These are phyloP conservation scores for Chrysina gloriosa DNA, from an alignment of 2,888 invertebrate genomes.

Conservation along the genomic window DNA sequence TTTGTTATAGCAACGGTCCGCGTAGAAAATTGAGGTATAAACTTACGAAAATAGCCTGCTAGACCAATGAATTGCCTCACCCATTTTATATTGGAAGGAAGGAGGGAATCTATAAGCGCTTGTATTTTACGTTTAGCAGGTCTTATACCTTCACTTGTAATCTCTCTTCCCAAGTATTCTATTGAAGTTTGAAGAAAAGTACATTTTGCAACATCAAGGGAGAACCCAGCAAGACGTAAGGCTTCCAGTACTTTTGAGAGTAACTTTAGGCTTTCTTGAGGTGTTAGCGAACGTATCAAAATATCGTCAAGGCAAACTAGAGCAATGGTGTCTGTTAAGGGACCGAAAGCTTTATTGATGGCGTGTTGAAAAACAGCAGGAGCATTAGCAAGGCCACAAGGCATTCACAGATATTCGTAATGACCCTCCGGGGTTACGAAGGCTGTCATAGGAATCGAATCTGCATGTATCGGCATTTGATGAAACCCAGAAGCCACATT, in stretches of 20 bases:
- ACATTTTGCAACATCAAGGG: slow-evolving; percentile 47
- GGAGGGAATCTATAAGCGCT: slow-evolving; percentile 49
- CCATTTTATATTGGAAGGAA: slow-evolving; percentile 50
- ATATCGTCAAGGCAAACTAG: slow-evolving; percentile 44
- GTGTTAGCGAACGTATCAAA: slow-evolving; percentile 13
- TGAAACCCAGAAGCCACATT: too few relatives aligned
- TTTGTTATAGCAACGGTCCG: slow-evolving; percentile 47
- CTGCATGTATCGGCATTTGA: background rate
- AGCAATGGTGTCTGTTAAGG: slow-evolving; percentile 5
- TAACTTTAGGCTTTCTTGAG: slow-evolving; percentile 9
- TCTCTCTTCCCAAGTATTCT: slow-evolving; percentile 52
- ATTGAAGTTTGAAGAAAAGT: slow-evolving; percentile 48
- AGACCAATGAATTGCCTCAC: slow-evolving; percentile 54
- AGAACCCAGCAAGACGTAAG: slow-evolving; percentile 21
- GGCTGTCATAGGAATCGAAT: slow-evolving; percentile 25
- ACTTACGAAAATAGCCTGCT: slow-evolving; percentile 55
- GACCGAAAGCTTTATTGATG: slow-evolving; percentile 39
- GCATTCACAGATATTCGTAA: slow-evolving; percentile 40
- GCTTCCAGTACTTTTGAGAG: slow-evolving; percentile 25
- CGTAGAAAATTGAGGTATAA: slow-evolving; percentile 51
- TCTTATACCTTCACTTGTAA: slow-evolving; percentile 49
- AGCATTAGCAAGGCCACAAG: slow-evolving; percentile 42
- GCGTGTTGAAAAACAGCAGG: slow-evolving; percentile 41
- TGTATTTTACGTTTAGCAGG: slow-evolving; percentile 51
- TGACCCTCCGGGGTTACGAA: slow-evolving; percentile 39